Base-by-base conservation (phyloP, 2,888 invertebrate species). In the Eristalis arbustorum region DNA sequence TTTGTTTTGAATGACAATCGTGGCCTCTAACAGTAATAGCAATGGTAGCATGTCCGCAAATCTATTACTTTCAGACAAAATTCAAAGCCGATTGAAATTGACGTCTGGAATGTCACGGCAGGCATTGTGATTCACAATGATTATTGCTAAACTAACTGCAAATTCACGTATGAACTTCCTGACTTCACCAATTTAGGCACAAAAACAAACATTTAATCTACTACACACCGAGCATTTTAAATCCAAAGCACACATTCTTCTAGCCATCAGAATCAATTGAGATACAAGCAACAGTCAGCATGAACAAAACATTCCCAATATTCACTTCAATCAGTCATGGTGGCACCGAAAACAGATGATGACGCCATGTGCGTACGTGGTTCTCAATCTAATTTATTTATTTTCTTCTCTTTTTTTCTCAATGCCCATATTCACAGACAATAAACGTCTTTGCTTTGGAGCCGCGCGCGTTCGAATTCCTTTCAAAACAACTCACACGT, bases 311-410 rank as follows among this genome's bases (percentile, higher is more conserved):
- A 31, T 78, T 73, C 49, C 63, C 61, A 74, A 69, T 74, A 79
- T 79, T 84, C 79, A 61, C 61, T 63, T 62, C 66, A 79, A 84
- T 80, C 80, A 75, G 75, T 62, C 80, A 75, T 80, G 72, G 67
- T 84, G 80, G 62, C 75, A 72, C 75, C 84, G 72, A 84, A 75
- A 75, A 80, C 62, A 56, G 37, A 57, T 62, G 63, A 75, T 84
- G 84, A 84, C 80, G 84, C 75, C 71, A 80, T 79, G 31, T 31
- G 23, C 40, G n/a, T 83, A 64, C 68, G 11, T 72, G 66, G 10
- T 68, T 31, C 28, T 14, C 25, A 23, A 23, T 66, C 34, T 28
- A 40, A 23, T 67, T 62, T 61, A n/a, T 76, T 34, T 69, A 59
- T 61, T 28, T 31, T 31, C 25, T 25, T 25, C 25, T 25, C 3